These are phyloP conservation scores for Zelostemma sp. DNA, from an alignment of 1,140 invertebrate genomes.

Conservation along the genomic window DNA sequence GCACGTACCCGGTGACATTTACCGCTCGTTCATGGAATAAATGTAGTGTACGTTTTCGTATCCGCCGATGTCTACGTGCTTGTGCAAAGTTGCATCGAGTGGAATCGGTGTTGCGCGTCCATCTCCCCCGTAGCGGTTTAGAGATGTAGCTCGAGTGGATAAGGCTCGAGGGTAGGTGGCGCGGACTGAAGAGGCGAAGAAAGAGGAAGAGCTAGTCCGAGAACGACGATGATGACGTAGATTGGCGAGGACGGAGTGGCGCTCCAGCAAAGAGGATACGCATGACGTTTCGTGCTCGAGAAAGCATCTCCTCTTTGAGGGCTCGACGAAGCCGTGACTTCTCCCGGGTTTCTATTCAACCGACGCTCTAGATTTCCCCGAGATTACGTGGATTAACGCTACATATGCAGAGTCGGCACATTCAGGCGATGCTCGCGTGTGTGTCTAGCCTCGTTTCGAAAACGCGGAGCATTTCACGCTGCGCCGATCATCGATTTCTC, in stretches of 20 bases:
- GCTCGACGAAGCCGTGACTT: slow-evolving; percentile 7
- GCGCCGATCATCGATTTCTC: background rate
- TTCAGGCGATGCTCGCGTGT: background rate
- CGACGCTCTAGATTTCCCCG: slow-evolving; percentile 6
- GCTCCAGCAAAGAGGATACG: background rate
- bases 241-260: background rate
- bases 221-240: background rate
- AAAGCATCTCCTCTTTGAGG: slow-evolving; percentile 4
- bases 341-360: background rate
- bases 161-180: background rate
- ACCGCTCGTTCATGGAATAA: background rate
- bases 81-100: background rate
- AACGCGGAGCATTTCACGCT: background rate
- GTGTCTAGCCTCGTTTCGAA: too few species aligned
- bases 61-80: background rate
- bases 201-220: too few species aligned
- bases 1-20: background rate
- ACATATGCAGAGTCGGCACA: background rate
- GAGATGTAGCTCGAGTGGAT: too few species aligned
- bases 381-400: slow-evolving; percentile 13
- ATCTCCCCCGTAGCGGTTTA: background rate
- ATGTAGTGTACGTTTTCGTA: background rate
- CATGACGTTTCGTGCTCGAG: slow-evolving; percentile 8
- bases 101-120: background rate
- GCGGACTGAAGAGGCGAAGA: background rate